Base-by-base conservation (phyloP, 2,113 vertebrate species). In the Etia nguti region DNA sequence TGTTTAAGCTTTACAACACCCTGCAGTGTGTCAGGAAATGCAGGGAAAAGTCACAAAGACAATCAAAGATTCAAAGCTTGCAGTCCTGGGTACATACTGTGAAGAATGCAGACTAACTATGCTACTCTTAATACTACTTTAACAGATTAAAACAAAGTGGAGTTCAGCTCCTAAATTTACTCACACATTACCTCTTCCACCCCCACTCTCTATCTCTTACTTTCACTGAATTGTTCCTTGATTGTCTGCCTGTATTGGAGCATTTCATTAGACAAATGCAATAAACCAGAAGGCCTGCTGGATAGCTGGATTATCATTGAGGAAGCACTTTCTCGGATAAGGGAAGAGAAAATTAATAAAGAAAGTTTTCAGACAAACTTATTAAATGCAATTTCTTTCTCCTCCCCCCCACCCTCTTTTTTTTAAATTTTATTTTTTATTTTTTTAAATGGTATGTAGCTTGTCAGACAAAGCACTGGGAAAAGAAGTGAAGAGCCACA, bases 241-340 rank as follows among this genome's bases (percentile, higher is more conserved):
- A 94, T 89, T 80, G 91, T 91, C 91, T 90, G 83, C 89, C 83
- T 91, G 88, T 89, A 86, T 88, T 83, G 48, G 82, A 90, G 84
- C 85, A 89, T 94, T 95, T 93, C 85, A 93, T 93, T 92, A 91
- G 57, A 93, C 82, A 92, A 93, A 92, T 86, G 88, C 91, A 95
- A 94, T 94, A 94, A 93, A 93, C 62, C 82, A 88, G 83, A 75
- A 70, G 85, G 89, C 88, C 75, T 73, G 75, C 80, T 68, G 65
- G 82, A 87, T 90, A 82, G 50, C 81, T 79, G 85, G 83, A 92
- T 94, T 94, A 94, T 93, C 83, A 92, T 24, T 84, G 88, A 92
- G 90, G 90, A 91, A 94, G 90, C 90, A 86, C 88, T 89, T 92
- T 88, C 87, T 89, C 6, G 68, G 90, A 93, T 91, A 91, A 85